Evolutionary conservation across 2,113 vertebrate species (phyloP).

Genomic region (Centropristis striata): DNA sequence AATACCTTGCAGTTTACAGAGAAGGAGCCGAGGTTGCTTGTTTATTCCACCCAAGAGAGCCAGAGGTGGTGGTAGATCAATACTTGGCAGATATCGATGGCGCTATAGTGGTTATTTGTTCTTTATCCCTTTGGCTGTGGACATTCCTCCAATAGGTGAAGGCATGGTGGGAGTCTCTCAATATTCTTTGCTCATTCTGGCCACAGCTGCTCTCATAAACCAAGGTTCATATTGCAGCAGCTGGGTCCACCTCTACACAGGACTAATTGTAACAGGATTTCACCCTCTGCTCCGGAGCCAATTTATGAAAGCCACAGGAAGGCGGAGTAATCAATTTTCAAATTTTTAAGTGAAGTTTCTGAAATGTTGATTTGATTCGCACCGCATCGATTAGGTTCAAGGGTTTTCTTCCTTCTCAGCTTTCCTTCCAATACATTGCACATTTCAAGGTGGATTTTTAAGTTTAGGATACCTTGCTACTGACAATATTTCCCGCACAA

Average conservation of each 20-base stretch:
- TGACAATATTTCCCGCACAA: not conserved
- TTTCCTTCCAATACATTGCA: not conserved
- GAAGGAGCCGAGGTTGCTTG: slow-evolving; percentile 36
- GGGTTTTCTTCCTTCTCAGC: not conserved
- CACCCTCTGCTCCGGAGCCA: slow-evolving; percentile 30
- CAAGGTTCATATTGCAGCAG: slow-evolving; percentile 74
- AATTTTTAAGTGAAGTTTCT: slow-evolving; percentile 43
- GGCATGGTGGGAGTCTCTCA: slow-evolving; percentile 34
- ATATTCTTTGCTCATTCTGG: slow-evolving; percentile 26
- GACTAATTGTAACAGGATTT: slow-evolving; percentile 69
- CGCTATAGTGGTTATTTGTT: slow-evolving; percentile 58
- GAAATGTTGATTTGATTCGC: slow-evolving; percentile 39
- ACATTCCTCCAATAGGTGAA: slow-evolving; percentile 59
- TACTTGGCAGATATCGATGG: slow-evolving; percentile 60
- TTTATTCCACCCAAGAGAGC: slow-evolving; percentile 55
- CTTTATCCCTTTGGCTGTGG: slow-evolving; percentile 52
- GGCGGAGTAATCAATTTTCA: slow-evolving; percentile 45
- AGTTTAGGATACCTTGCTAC: not conserved
- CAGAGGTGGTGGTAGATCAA: slow-evolving; percentile 60
- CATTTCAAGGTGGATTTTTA: slow-evolving; percentile 44
- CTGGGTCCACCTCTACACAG: slow-evolving; percentile 55
- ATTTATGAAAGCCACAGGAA: slow-evolving; percentile 25
- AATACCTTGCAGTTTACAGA: slow-evolving; percentile 14
- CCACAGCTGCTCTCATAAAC: slow-evolving; percentile 71
- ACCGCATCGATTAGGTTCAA: not conserved